A percentile compares a stretch with the other conserved stretches of the same genome.
These are phyloP conservation scores for Chloropsis cyanopogon DNA, from an alignment of 2,113 vertebrate species.

Conservation along the genomic window DNA sequence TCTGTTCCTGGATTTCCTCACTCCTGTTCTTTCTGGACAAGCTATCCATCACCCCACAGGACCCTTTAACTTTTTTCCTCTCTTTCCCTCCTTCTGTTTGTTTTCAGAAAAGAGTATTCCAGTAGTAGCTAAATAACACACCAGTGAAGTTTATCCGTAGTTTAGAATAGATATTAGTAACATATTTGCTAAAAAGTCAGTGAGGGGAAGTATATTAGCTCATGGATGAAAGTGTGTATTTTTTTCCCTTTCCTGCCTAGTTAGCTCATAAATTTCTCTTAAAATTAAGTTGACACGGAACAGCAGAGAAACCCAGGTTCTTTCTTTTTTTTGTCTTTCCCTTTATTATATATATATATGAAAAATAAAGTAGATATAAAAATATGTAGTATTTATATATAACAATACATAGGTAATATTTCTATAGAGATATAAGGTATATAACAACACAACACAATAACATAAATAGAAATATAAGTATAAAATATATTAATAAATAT, in stretches of 20 bases:
- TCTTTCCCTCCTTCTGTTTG: not conserved
- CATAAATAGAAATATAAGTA: too few species aligned
- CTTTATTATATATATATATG: too few species aligned
- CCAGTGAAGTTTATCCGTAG: not conserved
- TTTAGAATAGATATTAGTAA: not conserved
- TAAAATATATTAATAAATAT: too few species aligned
- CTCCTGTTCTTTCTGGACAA: not conserved
- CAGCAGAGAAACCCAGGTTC: accelerated
- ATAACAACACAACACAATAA: too few species aligned
- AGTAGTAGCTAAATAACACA: not conserved
- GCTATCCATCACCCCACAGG: not conserved
- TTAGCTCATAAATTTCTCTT: not conserved
- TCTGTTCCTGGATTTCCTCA: not conserved
- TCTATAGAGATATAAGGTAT: too few species aligned
- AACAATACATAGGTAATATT: too few species aligned
- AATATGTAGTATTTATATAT: too few species aligned
- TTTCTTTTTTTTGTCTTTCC: too few species aligned
- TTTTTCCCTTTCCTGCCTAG: not conserved
- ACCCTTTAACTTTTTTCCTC: not conserved
- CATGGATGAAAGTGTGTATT: not conserved
- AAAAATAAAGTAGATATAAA: too few species aligned
- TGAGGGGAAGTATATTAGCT: not conserved
- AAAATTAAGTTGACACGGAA: not conserved
- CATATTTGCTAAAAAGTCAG: not conserved
- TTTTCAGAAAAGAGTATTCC: not conserved